Percentiles rank a stretch among this genome's conserved stretches.
Evolutionary conservation across 2,113 vertebrate species (phyloP).

Genomic region (Peucedramus taeniatus): DNA sequence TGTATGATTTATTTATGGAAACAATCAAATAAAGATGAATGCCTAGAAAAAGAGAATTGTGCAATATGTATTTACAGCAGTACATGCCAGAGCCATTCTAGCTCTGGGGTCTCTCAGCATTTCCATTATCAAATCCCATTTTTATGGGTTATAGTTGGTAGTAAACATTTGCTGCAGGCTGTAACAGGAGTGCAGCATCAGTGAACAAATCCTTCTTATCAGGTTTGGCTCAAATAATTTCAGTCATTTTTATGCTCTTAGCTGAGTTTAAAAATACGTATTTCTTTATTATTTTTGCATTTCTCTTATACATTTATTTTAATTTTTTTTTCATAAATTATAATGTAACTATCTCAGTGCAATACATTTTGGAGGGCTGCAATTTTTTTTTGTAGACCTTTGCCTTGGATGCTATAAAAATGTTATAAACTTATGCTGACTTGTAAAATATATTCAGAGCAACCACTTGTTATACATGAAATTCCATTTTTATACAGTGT

Average conservation of each 20-base stretch:
- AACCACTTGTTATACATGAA: background rate
- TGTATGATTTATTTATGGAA: conserved; percentile 25
- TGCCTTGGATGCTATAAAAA: background rate
- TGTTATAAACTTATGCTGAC: background rate
- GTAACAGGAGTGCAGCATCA: conserved; percentile 25
- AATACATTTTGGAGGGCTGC: background rate
- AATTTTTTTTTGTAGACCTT: background rate
- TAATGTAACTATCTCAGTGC: background rate
- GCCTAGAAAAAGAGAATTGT: background rate
- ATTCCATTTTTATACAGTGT: background rate
- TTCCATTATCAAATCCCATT: conserved; percentile 50
- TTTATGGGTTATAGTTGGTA: conserved; percentile 42
- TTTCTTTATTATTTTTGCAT: background rate
- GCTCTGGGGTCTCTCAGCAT: background rate
- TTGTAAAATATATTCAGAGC: background rate
- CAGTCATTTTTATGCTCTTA: background rate
- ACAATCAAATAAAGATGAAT: background rate
- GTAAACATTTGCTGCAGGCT: conserved; percentile 43
- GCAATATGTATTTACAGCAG: conserved; percentile 9
- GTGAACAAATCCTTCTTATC: conserved; percentile 44
- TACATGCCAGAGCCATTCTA: background rate
- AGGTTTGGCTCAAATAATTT: conserved; percentile 9
- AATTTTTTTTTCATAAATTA: background rate
- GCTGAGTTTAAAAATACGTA: background rate
- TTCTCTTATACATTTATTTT: background rate